phyloP scores from a whole-genome alignment of 2,113 vertebrate species.

The Pelmatolapia mariae region DNA sequence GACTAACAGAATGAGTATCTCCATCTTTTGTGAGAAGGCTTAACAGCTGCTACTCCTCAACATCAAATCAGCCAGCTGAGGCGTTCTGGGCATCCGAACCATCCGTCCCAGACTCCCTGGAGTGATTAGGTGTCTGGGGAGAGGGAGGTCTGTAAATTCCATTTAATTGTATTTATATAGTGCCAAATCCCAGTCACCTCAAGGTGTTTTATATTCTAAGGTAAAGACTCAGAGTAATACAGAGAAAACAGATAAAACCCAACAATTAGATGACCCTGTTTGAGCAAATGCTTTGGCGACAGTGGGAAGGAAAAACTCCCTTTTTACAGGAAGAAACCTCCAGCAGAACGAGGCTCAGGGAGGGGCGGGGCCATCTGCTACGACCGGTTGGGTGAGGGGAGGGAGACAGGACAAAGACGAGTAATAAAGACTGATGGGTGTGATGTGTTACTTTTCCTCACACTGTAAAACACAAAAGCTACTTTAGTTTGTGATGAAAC shows the following conservation, averaged over 20 bases:
- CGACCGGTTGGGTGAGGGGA: rapidly evolving
- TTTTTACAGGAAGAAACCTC: not conserved
- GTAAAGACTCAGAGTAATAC: not conserved
- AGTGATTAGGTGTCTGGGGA: not conserved
- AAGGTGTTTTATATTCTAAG: not conserved
- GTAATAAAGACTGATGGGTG: not conserved
- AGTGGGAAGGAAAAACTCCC: not conserved
- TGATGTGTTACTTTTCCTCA: not conserved
- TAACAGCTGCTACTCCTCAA: not conserved
- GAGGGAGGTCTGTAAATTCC: not conserved
- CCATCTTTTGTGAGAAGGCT: not conserved
- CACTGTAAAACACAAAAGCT: not conserved
- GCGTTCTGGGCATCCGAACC: not conserved
- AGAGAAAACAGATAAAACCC: not conserved
- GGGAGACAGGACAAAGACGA: not conserved
- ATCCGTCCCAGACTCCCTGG: not conserved
- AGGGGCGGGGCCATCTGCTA: not conserved
- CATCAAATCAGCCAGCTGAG: not conserved
- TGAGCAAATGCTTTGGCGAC: not conserved
- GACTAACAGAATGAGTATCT: not conserved
- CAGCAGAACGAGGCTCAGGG: not conserved
- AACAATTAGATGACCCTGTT: not conserved
- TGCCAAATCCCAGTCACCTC: not conserved
- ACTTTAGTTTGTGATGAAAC: not conserved
- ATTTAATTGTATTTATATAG: not conserved